Evolutionary conservation across 2,113 vertebrate species (phyloP).

Genomic region (Mus pahari): DNA sequence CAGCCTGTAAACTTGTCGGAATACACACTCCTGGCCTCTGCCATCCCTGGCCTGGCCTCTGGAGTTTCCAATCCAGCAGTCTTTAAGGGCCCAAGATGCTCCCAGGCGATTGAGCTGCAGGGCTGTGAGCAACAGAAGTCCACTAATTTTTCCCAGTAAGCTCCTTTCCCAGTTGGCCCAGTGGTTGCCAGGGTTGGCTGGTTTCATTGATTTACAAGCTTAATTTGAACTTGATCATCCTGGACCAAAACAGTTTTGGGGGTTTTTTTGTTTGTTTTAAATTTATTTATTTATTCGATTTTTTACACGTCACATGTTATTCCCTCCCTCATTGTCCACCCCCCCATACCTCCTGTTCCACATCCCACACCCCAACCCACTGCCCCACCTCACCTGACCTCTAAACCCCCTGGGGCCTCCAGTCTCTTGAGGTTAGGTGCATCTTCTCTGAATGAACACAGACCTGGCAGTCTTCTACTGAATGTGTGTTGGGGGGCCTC

Average conservation of each 20-base stretch:
- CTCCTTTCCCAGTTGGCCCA: neutral
- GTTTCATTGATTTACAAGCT: conserved; percentile 12
- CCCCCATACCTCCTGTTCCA: too few relatives aligned
- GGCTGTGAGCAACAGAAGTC: neutral
- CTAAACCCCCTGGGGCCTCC: too few relatives aligned
- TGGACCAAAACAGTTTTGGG: neutral
- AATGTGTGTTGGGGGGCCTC: too few relatives aligned
- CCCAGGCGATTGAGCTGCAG: neutral
- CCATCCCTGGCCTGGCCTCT: neutral
- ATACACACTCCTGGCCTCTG: neutral
- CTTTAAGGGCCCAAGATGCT: neutral
- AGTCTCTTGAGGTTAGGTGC: too few relatives aligned
- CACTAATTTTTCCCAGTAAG: neutral
- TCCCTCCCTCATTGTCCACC: too few relatives aligned
- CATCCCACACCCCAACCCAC: too few relatives aligned
- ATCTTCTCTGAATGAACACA: too few relatives aligned
- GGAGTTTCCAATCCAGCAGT: neutral
- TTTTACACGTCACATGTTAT: too few relatives aligned
- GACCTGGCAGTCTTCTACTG: too few relatives aligned
- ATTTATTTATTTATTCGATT: too few relatives aligned
- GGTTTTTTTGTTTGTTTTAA: too few relatives aligned
- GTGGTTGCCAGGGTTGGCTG: neutral
- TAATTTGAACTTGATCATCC: neutral
- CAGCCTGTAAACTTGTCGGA: neutral
- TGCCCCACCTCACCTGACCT: too few relatives aligned